Evolutionary conservation across 1,140 invertebrate genomes (phyloP), one percentile per base, ranked within the genome.

Genomic region (Orchestia grillus): DNA sequence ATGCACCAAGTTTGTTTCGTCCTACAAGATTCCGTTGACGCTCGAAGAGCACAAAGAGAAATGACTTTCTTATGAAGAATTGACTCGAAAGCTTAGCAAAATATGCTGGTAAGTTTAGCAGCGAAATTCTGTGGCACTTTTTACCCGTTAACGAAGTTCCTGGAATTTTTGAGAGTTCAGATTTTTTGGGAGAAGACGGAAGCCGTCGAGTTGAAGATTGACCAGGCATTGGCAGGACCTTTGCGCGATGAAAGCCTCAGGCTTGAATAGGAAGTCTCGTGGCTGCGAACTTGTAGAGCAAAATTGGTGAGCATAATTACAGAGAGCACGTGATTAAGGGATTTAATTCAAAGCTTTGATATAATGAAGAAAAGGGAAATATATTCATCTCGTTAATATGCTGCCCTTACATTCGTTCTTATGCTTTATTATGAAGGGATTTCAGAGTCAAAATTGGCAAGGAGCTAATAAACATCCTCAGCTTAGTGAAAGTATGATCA

Each of bases 1-100:
- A 90, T 90, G 88, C 88, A 43, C 88, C 88, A 90, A 90, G 92
- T 94, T 94, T 94, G 92, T 94, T 94, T 94, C 92, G 92, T 94
- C 92, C 19, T 44, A 94, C 92, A 94, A 94, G 92, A 94, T 94
- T 94, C 92, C 44, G 92, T 94, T 94, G 92, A 94, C 92, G 92
- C 92, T 47, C 43, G 43, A 42, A 94, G 92, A 94, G 92, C 92
- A 94, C 92, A 94, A 47, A 47, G 92, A 94, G 92, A 94, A 94
- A 94, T 94, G 92, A 94, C 92, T 94, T 94, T 94, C 92, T 94
- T 94, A 94, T 94, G 43, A 94, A 94, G 92, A 94, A 94, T 94
- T 94, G 92, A 47, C 92, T 94, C 44, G 92, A 44, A 94, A 47
- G 92, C 43, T 94, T 94, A 45, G 44, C 23, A 47, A 94, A 94